Evolutionary conservation across 2,888 invertebrate species (phyloP).

Genomic region (Hyposoter dolosus): DNA sequence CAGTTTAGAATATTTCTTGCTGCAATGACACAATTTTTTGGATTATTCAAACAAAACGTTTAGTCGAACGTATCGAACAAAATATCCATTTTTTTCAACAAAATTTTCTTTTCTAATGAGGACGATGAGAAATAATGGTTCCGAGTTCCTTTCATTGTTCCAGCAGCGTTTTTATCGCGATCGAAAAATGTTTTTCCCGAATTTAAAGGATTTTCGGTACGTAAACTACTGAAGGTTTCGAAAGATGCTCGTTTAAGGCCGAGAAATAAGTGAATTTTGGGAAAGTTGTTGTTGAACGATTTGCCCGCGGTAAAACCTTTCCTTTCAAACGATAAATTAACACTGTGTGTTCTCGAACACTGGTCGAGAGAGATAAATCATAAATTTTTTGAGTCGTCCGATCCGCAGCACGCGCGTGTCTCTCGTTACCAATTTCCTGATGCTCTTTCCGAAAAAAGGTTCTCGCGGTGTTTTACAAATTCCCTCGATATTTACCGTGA

Average conservation of each 20-base stretch:
- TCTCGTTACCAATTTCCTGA: constrained; percentile 70
- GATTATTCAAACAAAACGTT: too few species aligned
- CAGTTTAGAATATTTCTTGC: too few species aligned
- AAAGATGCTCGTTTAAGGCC: not conserved
- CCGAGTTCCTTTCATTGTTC: constrained; percentile 62
- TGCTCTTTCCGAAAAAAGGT: constrained; percentile 42
- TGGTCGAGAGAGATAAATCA: constrained; percentile 11
- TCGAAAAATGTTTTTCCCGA: constrained; percentile 10
- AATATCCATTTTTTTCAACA: too few species aligned
- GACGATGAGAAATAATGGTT: constrained; percentile 57
- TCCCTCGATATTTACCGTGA: constrained; percentile 77
- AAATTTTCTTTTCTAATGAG: too few species aligned
- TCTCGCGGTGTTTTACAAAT: constrained; percentile 74
- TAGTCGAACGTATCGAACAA: too few species aligned
- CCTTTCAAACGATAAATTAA: constrained; percentile 80
- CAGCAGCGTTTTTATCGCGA: constrained; percentile 43
- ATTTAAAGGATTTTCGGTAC: constrained; percentile 32
- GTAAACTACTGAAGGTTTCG: constrained; percentile 47
- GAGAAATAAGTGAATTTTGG: constrained; percentile 2
- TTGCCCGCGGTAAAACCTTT: constrained; percentile 75
- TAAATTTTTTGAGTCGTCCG: not conserved
- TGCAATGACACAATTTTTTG: too few species aligned
- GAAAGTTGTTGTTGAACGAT: constrained; percentile 64
- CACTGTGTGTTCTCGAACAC: constrained; percentile 68
- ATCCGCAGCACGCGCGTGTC: constrained; percentile 39